A percentile compares a stretch with the other conserved stretches of the same genome.
These are phyloP conservation scores for Campoletis sonorensis DNA, from an alignment of 1,140 invertebrate genomes.

Conservation along the genomic window DNA sequence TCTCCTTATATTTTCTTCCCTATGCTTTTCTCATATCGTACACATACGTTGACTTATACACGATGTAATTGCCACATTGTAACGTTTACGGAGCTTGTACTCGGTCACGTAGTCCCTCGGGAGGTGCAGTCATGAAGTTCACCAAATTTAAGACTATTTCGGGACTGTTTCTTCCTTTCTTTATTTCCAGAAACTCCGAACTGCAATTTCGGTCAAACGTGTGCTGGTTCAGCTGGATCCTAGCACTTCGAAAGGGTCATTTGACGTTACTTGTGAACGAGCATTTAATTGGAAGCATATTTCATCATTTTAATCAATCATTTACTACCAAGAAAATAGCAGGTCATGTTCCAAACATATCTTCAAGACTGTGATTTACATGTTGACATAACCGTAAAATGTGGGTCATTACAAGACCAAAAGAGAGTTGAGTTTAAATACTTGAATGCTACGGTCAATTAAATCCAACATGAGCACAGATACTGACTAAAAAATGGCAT, in stretches of 20 bases:
- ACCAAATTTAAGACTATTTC: conserved; percentile 48
- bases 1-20: conserved; percentile 33
- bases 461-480: too few relatives aligned
- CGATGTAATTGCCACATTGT: conserved; percentile 15
- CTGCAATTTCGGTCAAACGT: not conserved
- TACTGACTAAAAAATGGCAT: too few relatives aligned
- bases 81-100: conserved; percentile 5
- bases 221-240: not conserved
- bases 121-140: conserved; percentile 1
- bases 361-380: too few relatives aligned
- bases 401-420: too few relatives aligned
- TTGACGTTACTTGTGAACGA: too few relatives aligned
- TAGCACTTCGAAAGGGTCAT: not conserved
- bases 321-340: too few relatives aligned
- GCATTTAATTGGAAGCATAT: too few relatives aligned
- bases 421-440: too few relatives aligned
- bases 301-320: too few relatives aligned
- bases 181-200: not conserved
- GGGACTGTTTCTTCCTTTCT: conserved; percentile 30
- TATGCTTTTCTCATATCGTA: conserved; percentile 5
- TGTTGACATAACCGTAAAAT: too few relatives aligned
- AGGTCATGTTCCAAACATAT: too few relatives aligned
- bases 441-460: too few relatives aligned
- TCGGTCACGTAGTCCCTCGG: conserved; percentile 19
- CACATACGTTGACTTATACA: not conserved